phyloP scores from a whole-genome alignment of 2,888 invertebrate genomes.

The Pyrocoelia pectoralis region DNA sequence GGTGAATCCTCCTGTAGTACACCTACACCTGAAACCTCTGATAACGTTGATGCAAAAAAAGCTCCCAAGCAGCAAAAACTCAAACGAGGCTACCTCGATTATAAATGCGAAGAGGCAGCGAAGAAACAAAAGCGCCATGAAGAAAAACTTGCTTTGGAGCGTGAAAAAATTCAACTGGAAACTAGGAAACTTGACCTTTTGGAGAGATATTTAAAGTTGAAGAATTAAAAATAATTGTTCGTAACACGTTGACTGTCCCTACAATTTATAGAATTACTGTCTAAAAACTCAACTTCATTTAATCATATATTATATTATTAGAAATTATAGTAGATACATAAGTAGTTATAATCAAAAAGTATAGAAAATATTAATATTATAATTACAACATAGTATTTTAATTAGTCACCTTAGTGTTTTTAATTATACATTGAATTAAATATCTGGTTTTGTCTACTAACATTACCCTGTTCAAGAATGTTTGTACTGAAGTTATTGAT shows the following conservation, averaged over 20 bases:
- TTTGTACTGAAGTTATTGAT: background rate
- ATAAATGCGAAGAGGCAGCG: background rate
- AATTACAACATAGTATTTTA: no score
- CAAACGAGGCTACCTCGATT: background rate
- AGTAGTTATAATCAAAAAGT: no score
- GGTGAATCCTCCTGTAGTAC: conserved; percentile 1
- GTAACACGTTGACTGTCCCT: no score
- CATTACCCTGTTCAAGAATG: background rate
- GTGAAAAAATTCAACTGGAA: conserved; percentile 11
- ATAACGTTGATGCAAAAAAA: background rate
- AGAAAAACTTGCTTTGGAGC: background rate
- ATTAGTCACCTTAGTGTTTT: no score
- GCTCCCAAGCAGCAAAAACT: conserved; percentile 1
- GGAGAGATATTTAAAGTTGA: conserved; percentile 4
- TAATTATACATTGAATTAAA: conserved; percentile 5
- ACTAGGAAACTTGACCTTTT: conserved; percentile 11
- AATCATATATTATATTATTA: no score
- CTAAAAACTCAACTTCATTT: background rate
- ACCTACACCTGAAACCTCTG: background rate
- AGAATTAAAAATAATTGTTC: background rate
- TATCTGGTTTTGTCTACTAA: background rate
- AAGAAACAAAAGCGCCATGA: conserved; percentile 13
- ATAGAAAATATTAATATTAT: no score
- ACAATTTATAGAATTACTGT: background rate
- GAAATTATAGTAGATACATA: no score